phyloP scores from a whole-genome alignment of 2,888 invertebrate species.

The Lymantria dispar region DNA sequence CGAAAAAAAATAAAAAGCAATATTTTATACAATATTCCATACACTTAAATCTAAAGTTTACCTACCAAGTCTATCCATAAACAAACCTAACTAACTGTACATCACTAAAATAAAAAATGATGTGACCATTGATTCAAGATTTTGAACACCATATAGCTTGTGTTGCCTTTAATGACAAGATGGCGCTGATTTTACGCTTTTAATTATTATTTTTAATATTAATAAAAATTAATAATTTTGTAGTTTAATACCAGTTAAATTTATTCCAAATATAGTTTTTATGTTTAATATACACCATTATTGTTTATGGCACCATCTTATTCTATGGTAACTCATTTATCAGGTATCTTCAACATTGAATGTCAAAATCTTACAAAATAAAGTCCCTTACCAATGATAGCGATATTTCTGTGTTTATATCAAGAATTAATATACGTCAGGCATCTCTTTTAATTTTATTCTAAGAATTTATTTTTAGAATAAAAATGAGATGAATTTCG shows the following conservation, averaged over 20 bases:
- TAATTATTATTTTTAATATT: conserved; percentile 13
- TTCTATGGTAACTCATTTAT: conserved; percentile 73
- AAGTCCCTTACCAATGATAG: conserved; percentile 45
- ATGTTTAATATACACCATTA: conserved; percentile 43
- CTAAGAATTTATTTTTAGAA: no score
- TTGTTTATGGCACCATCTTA: conserved; percentile 75
- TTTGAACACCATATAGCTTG: conserved; percentile 32
- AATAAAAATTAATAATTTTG: conserved; percentile 13
- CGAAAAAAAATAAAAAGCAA: conserved; percentile 21
- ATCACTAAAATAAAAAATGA: conserved; percentile 33
- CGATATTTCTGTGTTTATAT: conserved; percentile 25
- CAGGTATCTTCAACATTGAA: conserved; percentile 56
- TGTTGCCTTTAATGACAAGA: conserved; percentile 37
- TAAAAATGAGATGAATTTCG: no score
- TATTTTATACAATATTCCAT: conserved; percentile 35
- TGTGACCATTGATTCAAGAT: conserved; percentile 40
- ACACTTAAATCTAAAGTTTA: conserved; percentile 32
- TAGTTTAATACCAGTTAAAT: conserved; percentile 9
- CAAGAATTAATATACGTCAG: neutral
- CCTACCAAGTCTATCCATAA: conserved; percentile 38
- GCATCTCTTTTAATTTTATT: no score
- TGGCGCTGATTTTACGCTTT: conserved; percentile 32
- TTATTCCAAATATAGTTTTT: conserved; percentile 12
- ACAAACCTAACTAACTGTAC: conserved; percentile 43
- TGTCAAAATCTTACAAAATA: conserved; percentile 39